Evolutionary conservation across 2,888 invertebrate species (phyloP), one percentile per base, ranked within the genome.

Genomic region (Zhengitettix transpicula): DNA sequence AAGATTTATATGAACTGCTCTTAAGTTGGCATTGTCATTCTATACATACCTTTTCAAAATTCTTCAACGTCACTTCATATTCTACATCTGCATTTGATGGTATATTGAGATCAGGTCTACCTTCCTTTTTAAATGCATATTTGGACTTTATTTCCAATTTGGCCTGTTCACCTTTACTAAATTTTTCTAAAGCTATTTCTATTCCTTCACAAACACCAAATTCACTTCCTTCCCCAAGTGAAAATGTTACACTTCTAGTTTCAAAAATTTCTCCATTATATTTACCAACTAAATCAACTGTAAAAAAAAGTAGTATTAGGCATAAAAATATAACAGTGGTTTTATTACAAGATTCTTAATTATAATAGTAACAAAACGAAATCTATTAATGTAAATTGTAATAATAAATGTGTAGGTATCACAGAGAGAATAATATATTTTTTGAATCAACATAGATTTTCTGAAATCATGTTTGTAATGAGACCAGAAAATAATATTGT

Each of bases 161-260:
- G 0, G 92, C 87, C 61, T 81, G 84, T 73, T 97, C 96, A 1
- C 82, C 84, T 66, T 81, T 81, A 66, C 81, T 82, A 74, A 98
- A 92, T 70, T 85, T 87, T 65, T 84, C 82, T 5, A 96, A 69
- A 0, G 89, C 91, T 63, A 78, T 77, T 71, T 95, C 94, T 12
- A 96, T 72, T 11, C 96, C 97, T 58, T 84, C 81, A 44, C 90
- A 80, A 41, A 98, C 74, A 62, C 84, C 83, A 57, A 74, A 73
- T 63, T 88, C 88, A 59, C 75, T 78, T 10, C 91, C 94, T 73
- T 97, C 96, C 0, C 97, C 97, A 17, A 95, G 75, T 15, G 77
- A 74, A 73, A 96, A 98, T 40, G 83, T 80, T 0, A 93, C 80
- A 53, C 90, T 87, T 66, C 89, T 79, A 16, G 87, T 85, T 67